Conservation (phyloP, 1,140 invertebrate species). For the Drosophila virilis region DNA sequence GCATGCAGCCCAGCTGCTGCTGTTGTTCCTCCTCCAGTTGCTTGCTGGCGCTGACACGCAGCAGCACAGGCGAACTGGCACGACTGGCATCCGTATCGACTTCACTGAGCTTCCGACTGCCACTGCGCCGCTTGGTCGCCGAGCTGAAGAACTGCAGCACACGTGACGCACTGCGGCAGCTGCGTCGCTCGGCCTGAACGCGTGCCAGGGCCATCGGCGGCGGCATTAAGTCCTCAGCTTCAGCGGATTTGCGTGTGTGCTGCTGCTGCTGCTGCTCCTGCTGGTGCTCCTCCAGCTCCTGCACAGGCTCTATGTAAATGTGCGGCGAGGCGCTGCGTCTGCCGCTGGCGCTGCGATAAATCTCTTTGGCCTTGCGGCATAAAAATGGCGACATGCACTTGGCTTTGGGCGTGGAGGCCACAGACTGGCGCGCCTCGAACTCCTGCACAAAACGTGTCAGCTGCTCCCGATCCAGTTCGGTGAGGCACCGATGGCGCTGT, state of each 20-base stretch:
- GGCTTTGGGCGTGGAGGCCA: slow-evolving; percentile 55
- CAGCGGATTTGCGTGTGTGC: slow-evolving; percentile 47
- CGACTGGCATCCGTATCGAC: slow-evolving; percentile 37
- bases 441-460: slow-evolving; percentile 68
- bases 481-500: slow-evolving; percentile 66
- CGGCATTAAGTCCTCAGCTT: slow-evolving; percentile 70
- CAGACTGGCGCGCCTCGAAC: slow-evolving; percentile 67
- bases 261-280: background rate
- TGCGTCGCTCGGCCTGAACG: slow-evolving; percentile 66
- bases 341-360: slow-evolving; percentile 68
- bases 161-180: slow-evolving; percentile 72
- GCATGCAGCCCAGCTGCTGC: slow-evolving; percentile 56
- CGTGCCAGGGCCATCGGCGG: slow-evolving; percentile 67
- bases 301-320: slow-evolving; percentile 23
- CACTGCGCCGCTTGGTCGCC: slow-evolving; percentile 62
- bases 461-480: slow-evolving; percentile 76
- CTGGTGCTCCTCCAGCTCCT: slow-evolving; percentile 28
- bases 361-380: slow-evolving; percentile 70
- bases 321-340: slow-evolving; percentile 76
- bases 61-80: slow-evolving; percentile 54
- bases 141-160: slow-evolving; percentile 78
- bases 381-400: slow-evolving; percentile 61
- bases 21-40: slow-evolving; percentile 19
- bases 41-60: slow-evolving; percentile 53
- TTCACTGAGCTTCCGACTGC: slow-evolving; percentile 63